Percentiles rank a stretch among this genome's conserved stretches.
Evolutionary conservation across 2,113 vertebrate species (phyloP).

Genomic region (Theristicus caerulescens): DNA sequence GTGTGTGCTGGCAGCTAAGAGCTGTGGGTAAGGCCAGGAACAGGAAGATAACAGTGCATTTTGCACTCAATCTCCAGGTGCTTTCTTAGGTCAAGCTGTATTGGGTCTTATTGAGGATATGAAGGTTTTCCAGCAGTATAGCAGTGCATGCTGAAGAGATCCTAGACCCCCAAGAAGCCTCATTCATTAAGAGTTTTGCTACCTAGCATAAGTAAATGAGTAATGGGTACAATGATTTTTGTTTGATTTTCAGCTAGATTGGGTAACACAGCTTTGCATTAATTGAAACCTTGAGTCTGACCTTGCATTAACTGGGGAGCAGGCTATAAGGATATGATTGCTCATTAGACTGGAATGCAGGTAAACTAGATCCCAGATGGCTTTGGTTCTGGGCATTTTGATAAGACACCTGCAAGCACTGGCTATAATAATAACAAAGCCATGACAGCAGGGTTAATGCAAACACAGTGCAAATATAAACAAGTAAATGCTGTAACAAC

Average conservation of each 20-base stretch:
- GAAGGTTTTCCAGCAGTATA: neutral
- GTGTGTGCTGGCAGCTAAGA: neutral
- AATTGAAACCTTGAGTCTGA: neutral
- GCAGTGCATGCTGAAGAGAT: neutral
- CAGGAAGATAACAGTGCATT: neutral
- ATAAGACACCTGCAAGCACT: neutral
- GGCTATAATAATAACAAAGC: neutral
- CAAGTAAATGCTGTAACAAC: rapidly evolving
- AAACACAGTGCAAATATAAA: neutral
- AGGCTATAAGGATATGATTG: neutral
- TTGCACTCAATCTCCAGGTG: neutral
- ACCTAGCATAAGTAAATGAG: neutral
- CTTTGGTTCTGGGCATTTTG: neutral
- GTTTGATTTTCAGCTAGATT: neutral
- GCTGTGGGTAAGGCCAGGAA: neutral
- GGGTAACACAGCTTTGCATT: rapidly evolving
- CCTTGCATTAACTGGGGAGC: neutral
- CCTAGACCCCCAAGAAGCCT: neutral
- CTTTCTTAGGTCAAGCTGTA: neutral
- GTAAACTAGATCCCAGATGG: neutral
- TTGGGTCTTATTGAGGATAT: neutral
- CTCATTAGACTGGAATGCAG: neutral
- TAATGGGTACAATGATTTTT: neutral
- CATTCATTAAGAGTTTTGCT: neutral
- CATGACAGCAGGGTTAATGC: neutral